Conservation (phyloP, 2,113 vertebrate genomes). For the Picathartes gymnocephalus region DNA sequence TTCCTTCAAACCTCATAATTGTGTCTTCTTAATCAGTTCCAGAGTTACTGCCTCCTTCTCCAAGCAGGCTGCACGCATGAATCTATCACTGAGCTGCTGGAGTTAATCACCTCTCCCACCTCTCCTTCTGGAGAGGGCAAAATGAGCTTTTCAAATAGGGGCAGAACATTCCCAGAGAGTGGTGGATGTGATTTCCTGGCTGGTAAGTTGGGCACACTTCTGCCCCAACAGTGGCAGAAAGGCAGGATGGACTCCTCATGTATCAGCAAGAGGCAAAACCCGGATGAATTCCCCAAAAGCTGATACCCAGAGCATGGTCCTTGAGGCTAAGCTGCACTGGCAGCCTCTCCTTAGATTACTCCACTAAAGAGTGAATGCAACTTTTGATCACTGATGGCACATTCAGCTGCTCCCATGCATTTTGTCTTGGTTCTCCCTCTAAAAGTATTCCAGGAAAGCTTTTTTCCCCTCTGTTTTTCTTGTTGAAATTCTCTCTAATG, state of each 20-base stretch:
- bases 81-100: not conserved
- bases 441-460: not conserved
- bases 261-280: not conserved
- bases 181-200: rapidly evolving
- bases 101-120: not conserved
- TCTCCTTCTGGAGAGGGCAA: not conserved
- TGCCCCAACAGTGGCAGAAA: not conserved
- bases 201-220: not conserved
- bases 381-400: not conserved
- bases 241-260: not conserved
- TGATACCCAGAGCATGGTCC: not conserved
- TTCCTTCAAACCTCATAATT: not conserved
- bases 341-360: not conserved
- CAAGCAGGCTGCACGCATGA: not conserved
- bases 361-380: not conserved
- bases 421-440: not conserved
- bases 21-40: not conserved
- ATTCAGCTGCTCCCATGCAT: not conserved
- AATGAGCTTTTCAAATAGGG: not conserved
- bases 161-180: not conserved
- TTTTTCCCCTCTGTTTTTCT: not conserved
- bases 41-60: not conserved
- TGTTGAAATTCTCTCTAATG: not conserved
- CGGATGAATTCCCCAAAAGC: not conserved
- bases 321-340: not conserved